Evolutionary conservation across 2,113 vertebrate genomes (phyloP).

Genomic region (Capreolus pygargus): DNA sequence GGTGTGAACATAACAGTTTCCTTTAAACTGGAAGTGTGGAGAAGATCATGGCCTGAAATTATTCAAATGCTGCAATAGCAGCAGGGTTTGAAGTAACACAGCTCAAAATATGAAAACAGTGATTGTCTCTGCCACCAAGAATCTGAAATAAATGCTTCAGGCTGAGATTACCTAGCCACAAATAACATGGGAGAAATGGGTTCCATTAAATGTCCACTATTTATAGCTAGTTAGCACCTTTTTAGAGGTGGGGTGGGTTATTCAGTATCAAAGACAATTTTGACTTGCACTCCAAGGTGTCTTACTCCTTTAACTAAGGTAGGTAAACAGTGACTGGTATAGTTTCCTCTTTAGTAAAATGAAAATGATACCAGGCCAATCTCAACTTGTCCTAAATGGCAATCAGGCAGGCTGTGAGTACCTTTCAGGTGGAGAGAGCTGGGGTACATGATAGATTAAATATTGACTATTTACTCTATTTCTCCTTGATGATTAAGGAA

Average conservation of each 20-base stretch:
- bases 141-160: slow-evolving; percentile 21
- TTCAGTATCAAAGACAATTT: slow-evolving; percentile 26
- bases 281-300: not conserved
- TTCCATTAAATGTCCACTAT: not conserved
- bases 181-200: not conserved
- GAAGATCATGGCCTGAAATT: not conserved
- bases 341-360: not conserved
- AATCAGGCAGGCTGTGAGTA: not conserved
- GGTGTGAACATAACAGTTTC: slow-evolving; percentile 20
- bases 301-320: not conserved
- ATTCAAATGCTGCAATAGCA: not conserved
- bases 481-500: not conserved
- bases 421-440: not conserved
- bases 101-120: slow-evolving; percentile 5
- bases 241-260: not conserved
- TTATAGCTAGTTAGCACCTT: not conserved
- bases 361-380: not conserved
- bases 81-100: not conserved
- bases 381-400: not conserved
- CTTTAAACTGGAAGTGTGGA: slow-evolving; percentile 22
- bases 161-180: slow-evolving; percentile 11
- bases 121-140: slow-evolving; percentile 25
- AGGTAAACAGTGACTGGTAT: slow-evolving; percentile 26
- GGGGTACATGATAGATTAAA: not conserved
- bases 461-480: not conserved